Evolutionary conservation across 2,113 vertebrate species (phyloP).

Genomic region (Silurus asotus): DNA sequence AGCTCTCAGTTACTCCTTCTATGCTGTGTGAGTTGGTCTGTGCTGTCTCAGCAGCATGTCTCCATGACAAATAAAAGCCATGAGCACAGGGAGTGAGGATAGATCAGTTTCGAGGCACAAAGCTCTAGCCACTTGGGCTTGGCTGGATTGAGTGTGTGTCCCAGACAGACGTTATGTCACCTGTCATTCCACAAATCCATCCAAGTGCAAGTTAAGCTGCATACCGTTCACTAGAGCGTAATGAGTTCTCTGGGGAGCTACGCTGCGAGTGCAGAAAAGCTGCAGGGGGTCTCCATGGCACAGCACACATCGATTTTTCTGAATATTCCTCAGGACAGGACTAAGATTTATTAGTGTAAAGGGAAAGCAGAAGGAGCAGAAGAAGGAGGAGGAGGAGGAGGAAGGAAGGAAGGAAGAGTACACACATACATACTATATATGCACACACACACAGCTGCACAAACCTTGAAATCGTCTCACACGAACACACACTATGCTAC

Average conservation of each 20-base stretch:
- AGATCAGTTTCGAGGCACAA: slow-evolving; percentile 70
- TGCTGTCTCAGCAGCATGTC: slow-evolving; percentile 67
- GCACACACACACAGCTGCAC: background rate
- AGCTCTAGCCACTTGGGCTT: slow-evolving; percentile 63
- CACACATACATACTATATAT: background rate
- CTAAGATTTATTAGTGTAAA: slow-evolving; percentile 55
- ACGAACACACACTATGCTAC: background rate
- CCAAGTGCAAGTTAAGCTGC: slow-evolving; percentile 50
- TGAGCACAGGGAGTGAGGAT: slow-evolving; percentile 62
- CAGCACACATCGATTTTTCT: slow-evolving; percentile 62
- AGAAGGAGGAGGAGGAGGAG: slow-evolving; percentile 14
- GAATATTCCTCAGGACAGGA: slow-evolving; percentile 50
- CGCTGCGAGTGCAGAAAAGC: slow-evolving; percentile 37
- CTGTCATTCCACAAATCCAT: slow-evolving; percentile 38
- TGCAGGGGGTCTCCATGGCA: slow-evolving; percentile 36
- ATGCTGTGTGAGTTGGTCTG: slow-evolving; percentile 58
- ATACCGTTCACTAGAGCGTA: slow-evolving; percentile 63
- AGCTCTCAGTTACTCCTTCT: slow-evolving; percentile 33
- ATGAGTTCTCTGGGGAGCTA: slow-evolving; percentile 69
- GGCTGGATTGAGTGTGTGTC: slow-evolving; percentile 43
- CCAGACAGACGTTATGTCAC: slow-evolving; percentile 31
- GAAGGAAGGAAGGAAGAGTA: background rate
- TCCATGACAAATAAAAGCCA: slow-evolving; percentile 67
- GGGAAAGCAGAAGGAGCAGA: slow-evolving; percentile 29
- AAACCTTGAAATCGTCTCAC: background rate